Evolutionary conservation across 1,140 invertebrate species (phyloP).

Genomic region (Chymomyza costata): DNA sequence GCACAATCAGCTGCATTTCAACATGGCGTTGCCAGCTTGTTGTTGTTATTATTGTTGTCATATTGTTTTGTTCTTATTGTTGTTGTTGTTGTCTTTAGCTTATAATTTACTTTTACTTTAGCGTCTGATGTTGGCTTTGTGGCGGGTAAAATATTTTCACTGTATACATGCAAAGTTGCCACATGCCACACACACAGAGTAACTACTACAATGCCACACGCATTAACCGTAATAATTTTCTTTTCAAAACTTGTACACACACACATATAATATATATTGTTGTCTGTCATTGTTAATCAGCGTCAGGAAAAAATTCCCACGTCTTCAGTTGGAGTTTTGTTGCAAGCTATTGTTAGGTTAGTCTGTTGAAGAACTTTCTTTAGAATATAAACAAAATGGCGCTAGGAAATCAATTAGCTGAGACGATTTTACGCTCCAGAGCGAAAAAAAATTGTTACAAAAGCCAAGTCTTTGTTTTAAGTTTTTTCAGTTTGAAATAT

Average conservation of each 20-base stretch:
- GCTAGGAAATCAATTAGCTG: no score
- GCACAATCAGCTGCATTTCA: conserved; percentile 72
- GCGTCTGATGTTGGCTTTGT: conserved; percentile 47
- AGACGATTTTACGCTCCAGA: no score
- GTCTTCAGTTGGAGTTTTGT: no score
- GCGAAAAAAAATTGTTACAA: no score
- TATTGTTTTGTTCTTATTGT: conserved; percentile 4
- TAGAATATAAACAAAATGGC: no score
- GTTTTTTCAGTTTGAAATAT: no score
- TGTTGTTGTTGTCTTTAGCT: conserved; percentile 62
- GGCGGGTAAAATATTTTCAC: conserved; percentile 63
- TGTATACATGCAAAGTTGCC: conserved; percentile 40
- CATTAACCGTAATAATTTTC: conserved; percentile 66
- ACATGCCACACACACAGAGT: conserved; percentile 15
- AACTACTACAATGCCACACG: conserved; percentile 44
- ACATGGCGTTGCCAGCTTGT: no score
- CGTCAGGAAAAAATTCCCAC: no score
- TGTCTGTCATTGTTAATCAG: conserved; percentile 61
- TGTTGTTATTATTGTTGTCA: background rate
- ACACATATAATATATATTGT: no score
- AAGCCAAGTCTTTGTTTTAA: no score
- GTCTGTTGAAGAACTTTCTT: no score
- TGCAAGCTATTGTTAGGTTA: no score
- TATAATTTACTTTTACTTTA: conserved; percentile 71
- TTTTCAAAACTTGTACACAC: conserved; percentile 24